Conservation (phyloP, 2,113 vertebrate genomes). For the Xiphias gladius region DNA sequence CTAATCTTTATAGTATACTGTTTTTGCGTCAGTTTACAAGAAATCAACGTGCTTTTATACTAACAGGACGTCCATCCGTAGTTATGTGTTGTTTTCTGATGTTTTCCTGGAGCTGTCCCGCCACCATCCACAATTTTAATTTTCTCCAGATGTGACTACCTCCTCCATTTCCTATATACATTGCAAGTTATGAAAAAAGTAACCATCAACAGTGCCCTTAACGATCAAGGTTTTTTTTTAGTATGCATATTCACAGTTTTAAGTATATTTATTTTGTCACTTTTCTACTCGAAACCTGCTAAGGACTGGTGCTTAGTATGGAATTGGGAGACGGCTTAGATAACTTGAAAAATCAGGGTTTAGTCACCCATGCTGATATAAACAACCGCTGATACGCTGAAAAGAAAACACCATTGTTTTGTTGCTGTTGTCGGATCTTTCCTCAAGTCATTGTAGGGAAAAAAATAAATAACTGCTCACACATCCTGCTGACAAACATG, state of each 20-base stretch:
- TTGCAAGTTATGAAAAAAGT: background rate
- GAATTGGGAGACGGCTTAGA: background rate
- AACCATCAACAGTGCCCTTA: background rate
- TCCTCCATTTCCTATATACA: background rate
- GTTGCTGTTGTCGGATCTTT: conserved; percentile 1
- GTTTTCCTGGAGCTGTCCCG: background rate
- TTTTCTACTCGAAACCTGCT: too few species aligned
- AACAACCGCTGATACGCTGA: background rate
- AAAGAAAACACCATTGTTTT: background rate
- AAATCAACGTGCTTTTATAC: too few species aligned
- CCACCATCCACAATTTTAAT: background rate
- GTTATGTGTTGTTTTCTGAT: too few species aligned
- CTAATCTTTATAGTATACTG: too few species aligned
- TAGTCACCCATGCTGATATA: background rate
- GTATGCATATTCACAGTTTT: background rate
- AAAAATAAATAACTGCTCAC: background rate
- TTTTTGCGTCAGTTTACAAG: too few species aligned
- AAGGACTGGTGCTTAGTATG: background rate
- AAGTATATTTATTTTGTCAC: background rate
- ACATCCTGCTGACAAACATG: conserved; percentile 12
- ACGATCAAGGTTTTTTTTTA: background rate
- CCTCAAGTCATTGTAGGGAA: background rate
- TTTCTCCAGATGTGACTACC: background rate
- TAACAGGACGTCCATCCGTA: too few species aligned
- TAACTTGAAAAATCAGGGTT: background rate